Evolutionary conservation across 1,140 invertebrate genomes (phyloP), one percentile per base, ranked within the genome.

Genomic region (Copidosoma floridanum): DNA sequence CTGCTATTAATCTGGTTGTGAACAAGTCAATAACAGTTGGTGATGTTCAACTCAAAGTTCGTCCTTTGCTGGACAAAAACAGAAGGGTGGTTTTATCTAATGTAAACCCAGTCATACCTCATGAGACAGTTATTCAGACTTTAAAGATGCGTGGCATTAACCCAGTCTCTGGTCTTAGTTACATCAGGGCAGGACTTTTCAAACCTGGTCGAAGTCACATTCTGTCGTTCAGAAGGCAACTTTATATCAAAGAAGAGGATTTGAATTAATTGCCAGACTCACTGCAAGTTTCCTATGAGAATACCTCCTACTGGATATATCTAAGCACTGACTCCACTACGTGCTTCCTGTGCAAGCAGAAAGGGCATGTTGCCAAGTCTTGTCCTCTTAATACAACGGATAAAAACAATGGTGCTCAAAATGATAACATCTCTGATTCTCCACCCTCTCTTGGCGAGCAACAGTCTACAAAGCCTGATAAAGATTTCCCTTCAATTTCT

Each of bases 331-430:
- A 59, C 24, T 29, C 18, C 12, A 41, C 40, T 3, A 26, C 12
- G 7, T 59, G 47, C 26, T 59, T 59, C 20, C 4, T 40, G 1
- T 59, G 46, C 24, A 59, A 59, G 29, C 38, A 52, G 47, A 18
- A n/a, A 41, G 57, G 57, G 2, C 57, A 59, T 43, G 27, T 51
- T 11, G 57, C 47, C 1, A 59, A 51, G 20, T 27, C 12, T 12
- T 59, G 57, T 16, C 51, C 29, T n/a, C n/a, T n/a, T n/a, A n/a
- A n/a, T n/a, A n/a, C n/a, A n/a, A n/a, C n/a, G n/a, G n/a, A n/a
- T n/a, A n/a, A n/a, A n/a, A n/a, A n/a, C n/a, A n/a, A n/a, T n/a
- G n/a, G n/a, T n/a, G n/a, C n/a, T n/a, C n/a, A n/a, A n/a, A n/a
- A n/a, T n/a, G n/a, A n/a, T n/a, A n/a, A n/a, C n/a, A n/a, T n/a